Evolutionary conservation across 2,888 invertebrate species (phyloP), one percentile per base, ranked within the genome.

Genomic region (Sphaerophoria rueppellii): DNA sequence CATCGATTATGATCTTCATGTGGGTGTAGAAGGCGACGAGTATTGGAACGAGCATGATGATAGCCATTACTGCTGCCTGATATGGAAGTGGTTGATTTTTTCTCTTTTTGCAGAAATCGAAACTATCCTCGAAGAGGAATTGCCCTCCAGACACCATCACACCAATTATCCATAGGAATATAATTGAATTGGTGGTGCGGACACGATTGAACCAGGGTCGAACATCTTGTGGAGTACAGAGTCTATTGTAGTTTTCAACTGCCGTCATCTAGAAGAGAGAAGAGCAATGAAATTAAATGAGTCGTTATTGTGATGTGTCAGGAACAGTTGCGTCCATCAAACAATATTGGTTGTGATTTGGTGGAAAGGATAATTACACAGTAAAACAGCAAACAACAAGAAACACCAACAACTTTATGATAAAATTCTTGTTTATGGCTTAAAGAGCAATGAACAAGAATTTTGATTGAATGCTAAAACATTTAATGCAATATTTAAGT

Each of bases 71-170:
- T 1, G 93, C 86, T 0, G 93, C 89, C 83, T 95, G 94, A 87
- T 94, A 95, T 71, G 93, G 91, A 16, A 93, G 92, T 86, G 95
- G 92, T 0, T 94, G 94, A 58, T 89, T 89, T 87, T 93, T 93
- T 43, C 90, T 90, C 4, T 95, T 92, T 7, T 93, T 92, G 89
- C 96, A 96, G 88, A 95, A 95, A 88, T 95, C 95, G 74, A 95
- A 95, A 34, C 95, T 95, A 0, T 94, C 89, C 11, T 93, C 93
- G 35, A 93, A 89, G 52, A 93, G 93, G 61, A 95, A 94, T 87
- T 96, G 96, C 0, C 94, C 88, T 0, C 93, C 93, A 0, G 95
- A 94, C 5, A 93, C 92, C 2, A 91, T 88, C 0, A 93, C 92
- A 60, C 95, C 93, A 11, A 94, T 86, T 3, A 92, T 78, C 94